These are phyloP conservation scores for Pristis pectinata DNA, from an alignment of 2,797 vertebrate species.

Conservation along the genomic window DNA sequence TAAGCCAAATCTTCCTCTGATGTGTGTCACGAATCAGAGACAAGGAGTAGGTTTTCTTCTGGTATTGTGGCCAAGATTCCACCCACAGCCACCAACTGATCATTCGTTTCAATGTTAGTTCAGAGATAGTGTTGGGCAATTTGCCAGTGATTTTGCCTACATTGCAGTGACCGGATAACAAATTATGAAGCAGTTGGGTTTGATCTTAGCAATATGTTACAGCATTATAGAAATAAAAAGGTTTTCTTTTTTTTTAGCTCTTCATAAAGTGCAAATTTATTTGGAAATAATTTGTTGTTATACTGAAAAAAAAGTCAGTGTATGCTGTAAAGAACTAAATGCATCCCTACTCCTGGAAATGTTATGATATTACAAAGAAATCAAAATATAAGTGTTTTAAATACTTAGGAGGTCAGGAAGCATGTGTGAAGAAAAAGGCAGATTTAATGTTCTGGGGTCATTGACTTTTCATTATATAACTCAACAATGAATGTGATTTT, in stretches of 20 bases:
- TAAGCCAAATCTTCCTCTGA: background rate
- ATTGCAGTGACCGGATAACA: background rate
- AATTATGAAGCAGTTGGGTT: background rate
- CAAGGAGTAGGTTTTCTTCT: background rate
- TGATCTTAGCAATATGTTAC: background rate
- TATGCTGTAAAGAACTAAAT: background rate
- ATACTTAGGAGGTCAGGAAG: background rate
- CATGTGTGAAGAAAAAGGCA: too few relatives aligned
- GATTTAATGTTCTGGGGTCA: too few relatives aligned
- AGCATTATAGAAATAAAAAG: background rate
- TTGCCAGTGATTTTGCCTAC: background rate
- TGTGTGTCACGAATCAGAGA: background rate
- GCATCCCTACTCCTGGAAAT: too few relatives aligned
- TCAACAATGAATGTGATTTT: too few relatives aligned
- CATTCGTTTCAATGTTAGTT: background rate
- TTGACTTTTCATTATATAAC: too few relatives aligned
- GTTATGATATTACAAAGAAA: background rate
- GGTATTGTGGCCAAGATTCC: background rate
- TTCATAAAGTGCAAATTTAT: background rate
- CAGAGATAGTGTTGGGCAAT: background rate
- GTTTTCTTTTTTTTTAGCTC: background rate
- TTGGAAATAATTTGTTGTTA: background rate
- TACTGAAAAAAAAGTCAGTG: background rate
- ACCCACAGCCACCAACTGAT: background rate
- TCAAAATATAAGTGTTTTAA: background rate